Conservation (phyloP, 2,888 invertebrate species). For the Acrobasis repandana region DNA sequence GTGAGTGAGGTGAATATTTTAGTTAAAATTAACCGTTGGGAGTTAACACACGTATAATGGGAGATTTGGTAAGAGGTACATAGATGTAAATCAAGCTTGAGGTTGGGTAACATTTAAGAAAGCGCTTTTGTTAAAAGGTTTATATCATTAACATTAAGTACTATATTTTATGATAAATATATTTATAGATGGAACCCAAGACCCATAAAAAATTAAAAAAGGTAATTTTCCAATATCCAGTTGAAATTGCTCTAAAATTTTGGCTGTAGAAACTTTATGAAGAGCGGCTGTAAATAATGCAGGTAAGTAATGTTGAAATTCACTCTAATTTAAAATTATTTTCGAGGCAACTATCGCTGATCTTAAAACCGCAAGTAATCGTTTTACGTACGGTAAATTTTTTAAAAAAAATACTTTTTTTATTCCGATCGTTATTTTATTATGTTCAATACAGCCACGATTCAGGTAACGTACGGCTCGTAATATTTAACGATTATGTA, state of each 20-base stretch:
- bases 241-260: no score
- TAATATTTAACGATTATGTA: conserved; percentile 23
- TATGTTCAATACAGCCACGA: conserved; percentile 13
- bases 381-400: neutral
- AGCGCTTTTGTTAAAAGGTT: neutral
- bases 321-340: neutral
- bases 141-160: no score
- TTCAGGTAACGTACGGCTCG: conserved; percentile 3
- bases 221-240: no score
- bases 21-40: conserved; percentile 20
- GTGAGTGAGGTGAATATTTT: conserved; percentile 23
- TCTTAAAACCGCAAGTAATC: conserved; percentile 13
- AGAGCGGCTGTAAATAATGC: no score
- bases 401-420: neutral
- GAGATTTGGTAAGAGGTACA: conserved; percentile 8
- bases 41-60: conserved; percentile 20
- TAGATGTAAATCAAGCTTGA: conserved; percentile 2
- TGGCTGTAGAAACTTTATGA: no score
- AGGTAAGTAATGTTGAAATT: no score
- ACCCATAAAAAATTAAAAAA: no score
- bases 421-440: neutral
- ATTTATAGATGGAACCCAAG: no score
- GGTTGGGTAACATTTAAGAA: neutral
- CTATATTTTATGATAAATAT: no score
- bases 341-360: neutral